A percentile compares a stretch with the other conserved stretches of the same genome.
phyloP scores from a whole-genome alignment of 2,113 vertebrate species.

The Mystacornis crossleyi region DNA sequence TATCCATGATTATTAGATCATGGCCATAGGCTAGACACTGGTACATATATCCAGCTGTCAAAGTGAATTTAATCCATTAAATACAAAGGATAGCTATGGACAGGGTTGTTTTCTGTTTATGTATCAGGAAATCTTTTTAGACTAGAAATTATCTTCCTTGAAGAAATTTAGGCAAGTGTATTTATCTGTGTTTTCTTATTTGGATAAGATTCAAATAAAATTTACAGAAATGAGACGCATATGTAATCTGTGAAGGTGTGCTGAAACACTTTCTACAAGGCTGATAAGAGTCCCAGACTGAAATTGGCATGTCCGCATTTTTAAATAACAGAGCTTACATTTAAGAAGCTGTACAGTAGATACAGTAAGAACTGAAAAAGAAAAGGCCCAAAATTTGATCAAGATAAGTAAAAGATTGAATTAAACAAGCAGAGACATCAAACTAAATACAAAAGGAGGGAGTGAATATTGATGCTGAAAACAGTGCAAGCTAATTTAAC shows the following conservation, averaged over 20 bases:
- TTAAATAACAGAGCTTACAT: neutral
- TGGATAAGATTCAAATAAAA: neutral
- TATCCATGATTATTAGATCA: slow-evolving; percentile 65
- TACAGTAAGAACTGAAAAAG: neutral
- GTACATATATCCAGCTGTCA: slow-evolving; percentile 68
- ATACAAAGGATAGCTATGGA: slow-evolving; percentile 44
- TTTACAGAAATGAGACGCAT: neutral
- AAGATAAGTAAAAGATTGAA: neutral
- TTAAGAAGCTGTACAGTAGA: neutral
- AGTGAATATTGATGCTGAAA: neutral
- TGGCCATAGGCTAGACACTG: slow-evolving; percentile 55
- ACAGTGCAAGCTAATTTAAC: neutral
- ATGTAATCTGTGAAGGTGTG: neutral
- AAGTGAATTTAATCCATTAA: slow-evolving; percentile 64
- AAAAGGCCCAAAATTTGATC: neutral
- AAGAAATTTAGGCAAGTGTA: neutral
- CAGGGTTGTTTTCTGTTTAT: slow-evolving; percentile 42
- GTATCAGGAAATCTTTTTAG: neutral
- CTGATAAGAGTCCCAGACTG: neutral
- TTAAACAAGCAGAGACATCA: neutral
- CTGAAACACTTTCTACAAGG: neutral
- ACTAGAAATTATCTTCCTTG: neutral
- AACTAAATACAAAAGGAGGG: neutral
- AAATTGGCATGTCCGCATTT: neutral
- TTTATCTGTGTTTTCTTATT: neutral